Evolutionary conservation across 1,140 invertebrate species (phyloP).

Genomic region (Drosophila nikananu): DNA sequence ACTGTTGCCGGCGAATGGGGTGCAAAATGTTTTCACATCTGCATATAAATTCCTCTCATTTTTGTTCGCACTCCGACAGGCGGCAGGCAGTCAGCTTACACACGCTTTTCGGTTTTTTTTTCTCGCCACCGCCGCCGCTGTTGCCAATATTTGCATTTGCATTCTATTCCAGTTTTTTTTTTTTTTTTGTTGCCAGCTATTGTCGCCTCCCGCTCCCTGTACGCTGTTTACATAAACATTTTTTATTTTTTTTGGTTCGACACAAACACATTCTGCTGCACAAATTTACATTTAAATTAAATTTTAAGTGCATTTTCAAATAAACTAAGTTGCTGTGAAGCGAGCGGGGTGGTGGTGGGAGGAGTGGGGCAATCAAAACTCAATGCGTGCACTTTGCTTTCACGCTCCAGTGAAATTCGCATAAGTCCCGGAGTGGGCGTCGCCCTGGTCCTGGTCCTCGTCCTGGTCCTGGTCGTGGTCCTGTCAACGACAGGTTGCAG

Average conservation of each 20-base stretch:
- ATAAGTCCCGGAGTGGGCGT: slow-evolving; percentile 45
- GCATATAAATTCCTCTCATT: slow-evolving; percentile 82
- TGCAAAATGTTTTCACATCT: slow-evolving; percentile 82
- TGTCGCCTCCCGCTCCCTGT: slow-evolving; percentile 37
- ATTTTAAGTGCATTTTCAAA: slow-evolving; percentile 82
- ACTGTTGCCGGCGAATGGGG: slow-evolving; percentile 69
- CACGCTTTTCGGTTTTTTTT: slow-evolving; percentile 51
- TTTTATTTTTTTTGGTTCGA: slow-evolving; percentile 54
- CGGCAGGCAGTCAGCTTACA: slow-evolving; percentile 69
- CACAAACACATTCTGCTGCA: slow-evolving; percentile 80
- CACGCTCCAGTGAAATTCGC: slow-evolving; percentile 43
- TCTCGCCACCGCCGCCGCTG: slow-evolving; percentile 35
- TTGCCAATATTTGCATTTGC: slow-evolving; percentile 83
- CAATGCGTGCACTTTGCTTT: slow-evolving; percentile 78
- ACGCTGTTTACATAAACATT: slow-evolving; percentile 81
- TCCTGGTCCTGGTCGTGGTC: slow-evolving; percentile 29
- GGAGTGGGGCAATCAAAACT: slow-evolving; percentile 68
- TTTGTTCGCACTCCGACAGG: slow-evolving; percentile 71
- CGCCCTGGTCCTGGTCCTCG: slow-evolving; percentile 42
- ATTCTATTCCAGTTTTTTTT: slow-evolving; percentile 72
- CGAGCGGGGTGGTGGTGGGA: not conserved
- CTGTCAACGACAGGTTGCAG: slow-evolving; percentile 82
- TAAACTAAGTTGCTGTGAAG: slow-evolving; percentile 73
- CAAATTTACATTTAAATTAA: slow-evolving; percentile 84
- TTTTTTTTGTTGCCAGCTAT: slow-evolving; percentile 48